These are phyloP conservation scores for Bubo blakistoni DNA, from an alignment of 2,113 vertebrate species.

Conservation along the genomic window DNA sequence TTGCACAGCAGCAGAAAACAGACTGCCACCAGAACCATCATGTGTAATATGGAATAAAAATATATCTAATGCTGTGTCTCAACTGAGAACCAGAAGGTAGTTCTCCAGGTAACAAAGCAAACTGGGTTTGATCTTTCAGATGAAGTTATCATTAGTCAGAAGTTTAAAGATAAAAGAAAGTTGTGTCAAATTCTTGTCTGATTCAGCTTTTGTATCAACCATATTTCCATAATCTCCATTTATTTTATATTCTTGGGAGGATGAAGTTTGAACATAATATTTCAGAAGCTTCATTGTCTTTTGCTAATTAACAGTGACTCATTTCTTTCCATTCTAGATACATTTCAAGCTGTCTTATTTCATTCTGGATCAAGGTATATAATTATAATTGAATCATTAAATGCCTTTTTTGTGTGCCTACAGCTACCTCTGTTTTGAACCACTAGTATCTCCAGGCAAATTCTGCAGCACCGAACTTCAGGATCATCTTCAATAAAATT, in stretches of 20 bases:
- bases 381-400: constrained; percentile 16
- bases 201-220: constrained; percentile 17
- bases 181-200: not conserved
- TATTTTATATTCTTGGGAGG: constrained; percentile 2
- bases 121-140: not conserved
- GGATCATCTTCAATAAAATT: not conserved
- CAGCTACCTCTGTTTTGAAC: not conserved
- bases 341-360: constrained; percentile 9
- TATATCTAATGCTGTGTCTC: fast-evolving
- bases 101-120: not conserved
- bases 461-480: not conserved
- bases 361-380: not conserved
- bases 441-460: not conserved
- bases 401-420: not conserved
- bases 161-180: not conserved
- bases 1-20: not conserved
- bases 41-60: too few species aligned
- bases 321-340: constrained; percentile 5
- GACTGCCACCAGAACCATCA: not conserved
- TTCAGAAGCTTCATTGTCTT: constrained; percentile 41
- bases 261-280: constrained; percentile 35
- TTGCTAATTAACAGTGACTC: constrained; percentile 43
- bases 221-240: constrained; percentile 11
- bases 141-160: not conserved
- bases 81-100: not conserved